phyloP scores from a whole-genome alignment of 2,113 vertebrate species.

The Micromys minutus region DNA sequence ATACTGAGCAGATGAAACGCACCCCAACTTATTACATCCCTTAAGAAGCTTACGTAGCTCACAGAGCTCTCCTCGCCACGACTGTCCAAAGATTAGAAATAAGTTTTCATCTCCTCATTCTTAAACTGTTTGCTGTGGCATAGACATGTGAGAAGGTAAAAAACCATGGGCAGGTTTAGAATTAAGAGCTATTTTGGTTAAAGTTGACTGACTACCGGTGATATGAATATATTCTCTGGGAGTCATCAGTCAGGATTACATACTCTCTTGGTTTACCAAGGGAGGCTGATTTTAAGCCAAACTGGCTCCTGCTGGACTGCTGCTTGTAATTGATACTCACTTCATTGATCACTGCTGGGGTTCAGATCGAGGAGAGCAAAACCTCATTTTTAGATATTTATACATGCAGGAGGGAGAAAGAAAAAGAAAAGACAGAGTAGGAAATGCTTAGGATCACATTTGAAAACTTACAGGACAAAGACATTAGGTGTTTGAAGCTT shows the following conservation, averaged over 20 bases:
- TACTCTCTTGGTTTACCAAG: constrained; percentile 75
- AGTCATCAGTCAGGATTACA: constrained; percentile 82
- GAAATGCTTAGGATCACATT: constrained; percentile 41
- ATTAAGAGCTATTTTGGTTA: constrained; percentile 73
- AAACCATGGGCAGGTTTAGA: constrained; percentile 27
- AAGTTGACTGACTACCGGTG: constrained; percentile 69
- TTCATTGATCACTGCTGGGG: constrained; percentile 81
- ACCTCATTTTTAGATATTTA: constrained; percentile 68
- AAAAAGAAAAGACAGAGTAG: background rate
- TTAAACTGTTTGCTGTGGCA: constrained; percentile 53
- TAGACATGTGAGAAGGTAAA: constrained; percentile 63
- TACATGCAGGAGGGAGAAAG: background rate
- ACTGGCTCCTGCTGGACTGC: constrained; percentile 78
- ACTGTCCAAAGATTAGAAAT: constrained; percentile 51
- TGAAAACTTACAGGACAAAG: constrained; percentile 43
- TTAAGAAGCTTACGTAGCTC: constrained; percentile 29
- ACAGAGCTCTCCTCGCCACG: constrained; percentile 47
- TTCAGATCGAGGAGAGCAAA: constrained; percentile 67
- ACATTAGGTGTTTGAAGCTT: background rate
- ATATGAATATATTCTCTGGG: constrained; percentile 81
- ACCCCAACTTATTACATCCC: constrained; percentile 54
- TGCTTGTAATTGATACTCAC: constrained; percentile 76
- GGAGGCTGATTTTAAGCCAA: constrained; percentile 78
- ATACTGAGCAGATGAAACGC: constrained; percentile 55
- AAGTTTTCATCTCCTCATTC: constrained; percentile 74